Base-by-base conservation (phyloP, 2,797 vertebrate species). In the Acanthiza pusilla region DNA sequence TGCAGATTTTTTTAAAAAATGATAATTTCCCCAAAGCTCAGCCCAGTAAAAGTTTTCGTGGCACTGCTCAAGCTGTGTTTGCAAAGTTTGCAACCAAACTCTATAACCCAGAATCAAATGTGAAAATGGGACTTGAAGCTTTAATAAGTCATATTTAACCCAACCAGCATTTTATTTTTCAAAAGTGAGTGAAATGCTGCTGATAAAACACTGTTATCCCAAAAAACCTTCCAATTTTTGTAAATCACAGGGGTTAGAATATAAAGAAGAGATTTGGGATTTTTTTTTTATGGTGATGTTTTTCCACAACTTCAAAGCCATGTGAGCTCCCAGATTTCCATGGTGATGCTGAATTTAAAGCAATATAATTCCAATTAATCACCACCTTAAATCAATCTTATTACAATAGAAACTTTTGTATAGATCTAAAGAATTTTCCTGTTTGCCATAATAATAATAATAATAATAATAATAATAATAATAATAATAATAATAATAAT, bases 341-440 rank as follows among this genome's bases (percentile, higher is more conserved):
- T 12, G 12, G 30, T 32, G 26, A 22, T 38, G 21, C 60, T 76
- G 27, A 62, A 70, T 7, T 68, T 62, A 8, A 2, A 63, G 38
- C 25, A 62, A 4, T 13, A 10, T 21, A 38, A 72, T 68, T 73
- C 60, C 20, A 78, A 36, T 79, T 79, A n/a, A 27, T 25, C 60
- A 30, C 10, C 43, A 11, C 29, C 67, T 48, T 53, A 70, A 80
- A 53, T 10, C 65, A 47, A 34, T 2, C 6, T 84, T 43, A 25
- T 20, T 40, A 10, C 45, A 67, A 17, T 1, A 43, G 23, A 43
- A 22, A 21, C 10, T 17, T 68, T 32, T n/a, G 2, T 34, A 3
- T 36, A 5, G 4, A 5, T 7, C 5, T 3, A 25, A 63, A 32
- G 2, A 29, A 42, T 14, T 4, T 32, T 22, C 7, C 20, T 30